These are phyloP conservation scores for Lepidothrix coronata DNA, from an alignment of 2,113 vertebrate species.

Conservation along the genomic window DNA sequence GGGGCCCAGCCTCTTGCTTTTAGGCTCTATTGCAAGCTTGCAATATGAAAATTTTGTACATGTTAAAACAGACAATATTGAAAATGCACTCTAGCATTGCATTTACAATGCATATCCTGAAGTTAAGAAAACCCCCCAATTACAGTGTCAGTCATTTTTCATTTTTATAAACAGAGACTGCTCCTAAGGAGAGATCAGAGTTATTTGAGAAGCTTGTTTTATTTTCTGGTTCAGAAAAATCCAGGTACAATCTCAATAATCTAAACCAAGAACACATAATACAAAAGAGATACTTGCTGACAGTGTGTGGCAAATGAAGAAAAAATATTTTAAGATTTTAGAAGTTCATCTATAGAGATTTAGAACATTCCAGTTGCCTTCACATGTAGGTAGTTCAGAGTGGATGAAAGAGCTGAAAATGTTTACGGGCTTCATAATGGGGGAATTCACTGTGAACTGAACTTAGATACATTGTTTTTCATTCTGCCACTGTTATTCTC, in stretches of 20 bases:
- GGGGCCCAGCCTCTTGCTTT: background rate
- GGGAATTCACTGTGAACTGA: background rate
- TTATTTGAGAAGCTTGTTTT: background rate
- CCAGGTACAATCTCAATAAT: background rate
- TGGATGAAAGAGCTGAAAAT: background rate
- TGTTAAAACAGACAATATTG: background rate
- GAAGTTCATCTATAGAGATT: background rate
- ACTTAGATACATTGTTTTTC: background rate
- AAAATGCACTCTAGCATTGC: background rate
- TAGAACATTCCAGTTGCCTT: background rate
- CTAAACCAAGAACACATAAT: background rate
- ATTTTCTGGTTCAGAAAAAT: background rate
- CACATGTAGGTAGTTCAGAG: background rate
- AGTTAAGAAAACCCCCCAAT: background rate
- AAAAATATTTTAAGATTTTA: background rate
- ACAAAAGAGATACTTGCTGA: background rate
- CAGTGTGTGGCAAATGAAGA: background rate
- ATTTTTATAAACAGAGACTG: background rate
- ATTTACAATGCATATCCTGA: background rate
- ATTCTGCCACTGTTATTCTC: background rate
- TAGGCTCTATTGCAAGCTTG: background rate
- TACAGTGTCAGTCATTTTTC: background rate
- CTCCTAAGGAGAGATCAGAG: background rate
- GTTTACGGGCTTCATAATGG: background rate
- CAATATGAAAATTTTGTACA: background rate